Percentiles rank a stretch among this genome's conserved stretches.
phyloP scores from a whole-genome alignment of 2,888 invertebrate genomes.

The Trachelus troglodyta region DNA sequence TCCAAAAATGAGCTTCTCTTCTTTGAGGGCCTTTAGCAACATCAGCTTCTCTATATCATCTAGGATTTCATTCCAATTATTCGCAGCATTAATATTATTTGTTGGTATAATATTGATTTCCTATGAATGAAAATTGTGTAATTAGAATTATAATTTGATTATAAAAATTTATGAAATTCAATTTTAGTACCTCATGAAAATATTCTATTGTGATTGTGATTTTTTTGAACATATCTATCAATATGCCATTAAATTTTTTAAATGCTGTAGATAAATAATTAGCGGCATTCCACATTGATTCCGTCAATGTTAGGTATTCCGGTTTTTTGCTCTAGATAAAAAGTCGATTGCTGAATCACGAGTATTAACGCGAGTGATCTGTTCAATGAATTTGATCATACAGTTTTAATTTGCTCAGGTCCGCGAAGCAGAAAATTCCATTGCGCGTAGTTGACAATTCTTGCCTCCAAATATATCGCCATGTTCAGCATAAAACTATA shows the following conservation, averaged over 20 bases:
- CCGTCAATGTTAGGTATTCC: slow-evolving; percentile 71
- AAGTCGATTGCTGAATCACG: slow-evolving; percentile 1
- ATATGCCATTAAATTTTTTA: slow-evolving; percentile 69
- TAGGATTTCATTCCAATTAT: slow-evolving; percentile 75
- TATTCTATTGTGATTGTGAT: slow-evolving; percentile 73
- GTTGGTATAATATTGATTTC: slow-evolving; percentile 70
- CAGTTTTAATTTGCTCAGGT: slow-evolving; percentile 71
- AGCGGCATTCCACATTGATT: slow-evolving; percentile 77
- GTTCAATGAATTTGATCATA: slow-evolving; percentile 40
- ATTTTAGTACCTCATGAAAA: slow-evolving; percentile 69
- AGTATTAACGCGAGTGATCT: neutral
- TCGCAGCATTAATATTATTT: slow-evolving; percentile 53
- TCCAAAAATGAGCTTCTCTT: slow-evolving; percentile 85
- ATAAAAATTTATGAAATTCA: neutral
- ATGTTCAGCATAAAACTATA: slow-evolving; percentile 87
- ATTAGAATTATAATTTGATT: neutral
- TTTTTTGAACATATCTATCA: slow-evolving; percentile 68
- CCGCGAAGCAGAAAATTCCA: slow-evolving; percentile 87
- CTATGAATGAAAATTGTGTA: slow-evolving; percentile 61
- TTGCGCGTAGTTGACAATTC: slow-evolving; percentile 71
- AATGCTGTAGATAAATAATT: slow-evolving; percentile 74
- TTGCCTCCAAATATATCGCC: slow-evolving; percentile 77
- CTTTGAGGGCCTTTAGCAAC: slow-evolving; percentile 80
- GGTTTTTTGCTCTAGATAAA: slow-evolving; percentile 72
- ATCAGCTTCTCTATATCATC: slow-evolving; percentile 84